Base-by-base conservation (phyloP, 2,888 invertebrate genomes). In the Thymelicus lineola region DNA sequence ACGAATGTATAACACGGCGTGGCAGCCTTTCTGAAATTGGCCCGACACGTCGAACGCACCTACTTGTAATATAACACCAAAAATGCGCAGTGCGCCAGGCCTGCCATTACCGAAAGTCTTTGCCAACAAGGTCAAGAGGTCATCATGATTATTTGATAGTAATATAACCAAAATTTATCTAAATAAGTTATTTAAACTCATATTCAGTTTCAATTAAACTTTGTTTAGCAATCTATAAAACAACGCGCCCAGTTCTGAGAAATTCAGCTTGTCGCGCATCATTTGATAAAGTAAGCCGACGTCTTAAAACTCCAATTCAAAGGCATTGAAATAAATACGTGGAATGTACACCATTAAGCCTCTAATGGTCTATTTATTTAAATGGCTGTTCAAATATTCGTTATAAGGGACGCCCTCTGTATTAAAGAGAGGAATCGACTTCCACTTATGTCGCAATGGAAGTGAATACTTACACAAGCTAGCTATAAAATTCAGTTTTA, bases 271-370 rank as follows among this genome's bases (percentile, higher is more conserved):
- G 6, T 38, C 15, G 36, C 36, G 9, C 35, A 36, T 58, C 17
- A 20, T 42, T 45, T 42, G 42, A 20, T 17, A 20, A 45, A 45
- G 60, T 60, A 45, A 42, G 15, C 10, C n/a, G 14, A 14, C 17
- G 14, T 55, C 55, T 35, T 55, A 28, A 55, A 35, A 55, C 28
- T 28, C 45, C 12, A 20, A 12, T 46, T 61, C 48, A 48, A 38
- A 61, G 61, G 46, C 61, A 61, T 48, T 61, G 46, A 61, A 46
- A 61, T 61, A 61, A 61, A 61, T 61, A 61, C 20, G 61, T 20
- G 14, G n/a, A 61, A 61, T 55, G 61, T 61, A 61, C 61, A 61
- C 46, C 46, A 45, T 61, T 61, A 61, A 53, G 60, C 20, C 6
- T 0, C 38, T 59, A 38, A 59, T 59, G 59, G 59, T 42, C 15